A percentile compares a stretch with the other conserved stretches of the same genome.
Evolutionary conservation across 2,888 invertebrate species (phyloP).

Genomic region (Drosophila tanythrix): DNA sequence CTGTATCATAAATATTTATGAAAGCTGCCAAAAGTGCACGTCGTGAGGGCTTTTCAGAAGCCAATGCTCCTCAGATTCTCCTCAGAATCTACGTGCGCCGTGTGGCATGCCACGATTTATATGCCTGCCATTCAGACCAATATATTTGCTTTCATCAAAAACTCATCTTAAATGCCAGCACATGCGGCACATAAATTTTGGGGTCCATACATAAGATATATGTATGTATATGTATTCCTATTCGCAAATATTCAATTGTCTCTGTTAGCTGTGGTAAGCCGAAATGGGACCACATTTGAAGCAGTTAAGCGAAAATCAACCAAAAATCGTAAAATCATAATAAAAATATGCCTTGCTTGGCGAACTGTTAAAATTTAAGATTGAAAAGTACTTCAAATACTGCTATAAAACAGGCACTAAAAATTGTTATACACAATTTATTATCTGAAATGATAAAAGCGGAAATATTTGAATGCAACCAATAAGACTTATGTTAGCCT

Average conservation of each 20-base stretch:
- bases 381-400: constrained; percentile 15
- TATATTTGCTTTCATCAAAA: constrained; percentile 72
- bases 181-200: constrained; percentile 63
- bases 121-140: constrained; percentile 48
- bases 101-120: constrained; percentile 64
- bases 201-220: constrained; percentile 3
- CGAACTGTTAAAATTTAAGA: constrained; percentile 23
- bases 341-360: constrained; percentile 33
- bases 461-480: neutral
- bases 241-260: constrained; percentile 39
- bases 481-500: neutral
- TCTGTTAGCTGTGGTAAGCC: constrained; percentile 12
- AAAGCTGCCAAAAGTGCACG: constrained; percentile 53
- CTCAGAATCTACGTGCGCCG: constrained; percentile 47
- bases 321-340: constrained; percentile 47
- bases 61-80: neutral
- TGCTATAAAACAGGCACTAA: constrained; percentile 16
- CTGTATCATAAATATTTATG: constrained; percentile 76
- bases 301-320: constrained; percentile 43
- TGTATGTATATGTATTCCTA: neutral
- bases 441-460: neutral
- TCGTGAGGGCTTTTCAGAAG: constrained; percentile 11
- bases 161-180: constrained; percentile 77
- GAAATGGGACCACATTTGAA: constrained; percentile 23
- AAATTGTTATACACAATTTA: neutral